Percentiles rank a stretch among this genome's conserved stretches.
Evolutionary conservation across 2,797 vertebrate genomes (phyloP).

Genomic region (Onychomys leucogaster): DNA sequence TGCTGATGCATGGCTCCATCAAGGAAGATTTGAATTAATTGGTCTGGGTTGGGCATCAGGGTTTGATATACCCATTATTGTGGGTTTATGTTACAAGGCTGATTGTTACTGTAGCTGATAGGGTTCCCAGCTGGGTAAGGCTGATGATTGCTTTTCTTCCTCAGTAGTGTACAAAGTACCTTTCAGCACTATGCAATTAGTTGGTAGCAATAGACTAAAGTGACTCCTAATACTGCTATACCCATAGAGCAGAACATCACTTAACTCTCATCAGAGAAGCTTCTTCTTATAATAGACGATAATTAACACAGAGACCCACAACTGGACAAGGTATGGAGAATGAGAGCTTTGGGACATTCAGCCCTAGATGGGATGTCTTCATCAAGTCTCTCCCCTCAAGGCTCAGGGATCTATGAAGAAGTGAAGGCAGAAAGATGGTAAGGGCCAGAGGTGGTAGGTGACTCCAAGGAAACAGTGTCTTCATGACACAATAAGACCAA

Average conservation of each 20-base stretch:
- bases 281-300: neutral
- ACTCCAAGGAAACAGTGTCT: neutral
- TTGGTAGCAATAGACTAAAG: neutral
- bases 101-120: neutral
- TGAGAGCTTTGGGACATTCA: neutral
- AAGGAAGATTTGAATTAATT: neutral
- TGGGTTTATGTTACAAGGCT: neutral
- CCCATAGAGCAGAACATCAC: neutral
- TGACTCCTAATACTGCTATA: neutral
- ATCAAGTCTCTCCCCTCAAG: neutral
- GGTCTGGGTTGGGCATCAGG: neutral
- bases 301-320: neutral
- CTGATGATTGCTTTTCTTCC: neutral
- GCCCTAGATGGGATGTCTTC: neutral
- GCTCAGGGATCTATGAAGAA: neutral
- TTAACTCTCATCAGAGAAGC: neutral
- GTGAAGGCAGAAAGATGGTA: neutral
- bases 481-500: neutral
- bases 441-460: neutral
- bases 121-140: neutral
- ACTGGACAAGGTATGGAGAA: neutral
- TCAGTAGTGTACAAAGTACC: neutral
- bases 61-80: neutral
- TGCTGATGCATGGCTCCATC: neutral
- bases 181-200: neutral